Conservation (phyloP, 2,888 invertebrate species). For the Zele albiditarsus region DNA sequence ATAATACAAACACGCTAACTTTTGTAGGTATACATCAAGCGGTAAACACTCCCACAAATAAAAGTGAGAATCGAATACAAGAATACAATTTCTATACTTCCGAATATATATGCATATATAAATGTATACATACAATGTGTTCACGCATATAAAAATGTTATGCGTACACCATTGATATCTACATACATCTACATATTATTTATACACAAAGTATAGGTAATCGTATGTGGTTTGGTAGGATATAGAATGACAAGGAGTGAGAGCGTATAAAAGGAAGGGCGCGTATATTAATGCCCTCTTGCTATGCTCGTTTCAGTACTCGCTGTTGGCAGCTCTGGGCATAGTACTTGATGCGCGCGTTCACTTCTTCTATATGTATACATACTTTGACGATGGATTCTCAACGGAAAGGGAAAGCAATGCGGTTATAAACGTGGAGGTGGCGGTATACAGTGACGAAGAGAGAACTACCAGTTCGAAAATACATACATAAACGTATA, state of each 20-base stretch:
- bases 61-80: not conserved
- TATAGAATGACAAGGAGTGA: not conserved
- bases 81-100: not conserved
- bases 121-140: not conserved
- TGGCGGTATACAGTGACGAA: slow-evolving; percentile 8
- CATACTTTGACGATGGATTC: slow-evolving; percentile 5
- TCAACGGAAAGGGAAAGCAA: slow-evolving; percentile 14
- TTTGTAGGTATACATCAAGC: not conserved
- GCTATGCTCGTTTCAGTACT: slow-evolving; percentile 19
- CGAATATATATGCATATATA: not conserved
- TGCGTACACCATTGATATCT: too few relatives aligned
- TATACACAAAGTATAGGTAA: not conserved
- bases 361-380: slow-evolving; percentile 7
- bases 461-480: not conserved
- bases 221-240: not conserved
- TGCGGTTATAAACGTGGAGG: slow-evolving; percentile 8
- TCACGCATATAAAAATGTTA: too few relatives aligned
- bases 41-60: not conserved
- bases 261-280: not conserved
- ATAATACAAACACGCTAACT: not conserved
- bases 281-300: slow-evolving; percentile 16
- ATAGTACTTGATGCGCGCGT: slow-evolving; percentile 21
- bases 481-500: not conserved
- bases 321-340: not conserved
- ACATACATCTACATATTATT: not conserved